Percentiles rank a stretch among this genome's conserved stretches.
Evolutionary conservation across 1,140 invertebrate genomes (phyloP).

Genomic region (Magallana angulata): DNA sequence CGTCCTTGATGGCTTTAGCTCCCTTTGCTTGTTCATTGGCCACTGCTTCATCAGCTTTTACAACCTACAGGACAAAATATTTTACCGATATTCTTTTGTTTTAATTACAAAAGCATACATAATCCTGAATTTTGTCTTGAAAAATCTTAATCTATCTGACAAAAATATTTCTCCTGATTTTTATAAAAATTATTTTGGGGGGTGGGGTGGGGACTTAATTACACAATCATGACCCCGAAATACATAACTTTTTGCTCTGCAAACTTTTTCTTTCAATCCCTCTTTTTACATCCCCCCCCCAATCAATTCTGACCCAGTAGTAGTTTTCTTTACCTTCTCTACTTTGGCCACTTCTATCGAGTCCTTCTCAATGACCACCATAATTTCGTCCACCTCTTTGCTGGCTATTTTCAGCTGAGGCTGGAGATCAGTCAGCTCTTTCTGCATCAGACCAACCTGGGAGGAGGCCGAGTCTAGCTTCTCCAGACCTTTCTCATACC

Average conservation of each 20-base stretch:
- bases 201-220: too few relatives aligned
- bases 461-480: slow-evolving; percentile 78
- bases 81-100: too few relatives aligned
- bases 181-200: too few relatives aligned
- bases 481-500: slow-evolving; percentile 81
- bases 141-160: too few relatives aligned
- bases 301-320: too few relatives aligned
- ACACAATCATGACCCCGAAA: not conserved
- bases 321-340: slow-evolving; percentile 74
- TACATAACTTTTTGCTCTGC: not conserved
- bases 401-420: slow-evolving; percentile 86
- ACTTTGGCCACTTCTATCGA: slow-evolving; percentile 80
- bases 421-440: slow-evolving; percentile 91
- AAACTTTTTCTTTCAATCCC: not conserved
- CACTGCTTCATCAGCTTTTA: slow-evolving; percentile 79
- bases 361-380: slow-evolving; percentile 79
- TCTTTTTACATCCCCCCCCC: not conserved
- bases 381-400: slow-evolving; percentile 79
- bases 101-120: too few relatives aligned
- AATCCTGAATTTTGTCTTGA: too few relatives aligned
- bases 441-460: slow-evolving; percentile 85
- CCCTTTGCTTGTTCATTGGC: slow-evolving; percentile 79
- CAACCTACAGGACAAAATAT: slow-evolving; percentile 67
- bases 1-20: slow-evolving; percentile 79
- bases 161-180: too few relatives aligned